Conservation (phyloP, 2,888 invertebrate genomes). For the Ichneumoninae sp. region DNA sequence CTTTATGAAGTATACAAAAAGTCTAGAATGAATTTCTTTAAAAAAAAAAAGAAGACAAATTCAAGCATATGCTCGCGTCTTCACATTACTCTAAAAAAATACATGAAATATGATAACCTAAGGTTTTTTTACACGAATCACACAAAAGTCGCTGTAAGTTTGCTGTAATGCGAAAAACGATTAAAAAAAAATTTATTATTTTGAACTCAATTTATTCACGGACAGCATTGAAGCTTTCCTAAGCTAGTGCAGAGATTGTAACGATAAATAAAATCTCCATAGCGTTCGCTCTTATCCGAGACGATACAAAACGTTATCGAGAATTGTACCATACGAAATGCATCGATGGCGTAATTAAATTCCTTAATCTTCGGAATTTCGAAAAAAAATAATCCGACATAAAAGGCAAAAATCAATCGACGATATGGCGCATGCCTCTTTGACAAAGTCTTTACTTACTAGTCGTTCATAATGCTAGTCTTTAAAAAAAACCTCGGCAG, state of each 20-base stretch:
- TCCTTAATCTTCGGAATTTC: not conserved
- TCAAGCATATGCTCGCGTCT: too few relatives aligned
- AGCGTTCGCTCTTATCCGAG: not conserved
- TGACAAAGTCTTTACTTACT: constrained; percentile 18
- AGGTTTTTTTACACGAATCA: not conserved
- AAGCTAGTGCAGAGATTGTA: not conserved
- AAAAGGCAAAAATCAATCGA: not conserved
- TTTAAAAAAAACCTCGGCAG: not conserved
- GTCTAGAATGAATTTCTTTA: not conserved
- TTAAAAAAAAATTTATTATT: not conserved
- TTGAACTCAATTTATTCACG: not conserved
- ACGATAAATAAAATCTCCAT: not conserved
- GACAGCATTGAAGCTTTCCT: not conserved
- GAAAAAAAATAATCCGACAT: not conserved
- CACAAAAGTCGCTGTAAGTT: not conserved
- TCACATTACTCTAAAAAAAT: not conserved
- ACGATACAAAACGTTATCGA: not conserved
- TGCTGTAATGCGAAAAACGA: not conserved
- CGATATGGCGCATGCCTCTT: not conserved
- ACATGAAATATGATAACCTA: not conserved
- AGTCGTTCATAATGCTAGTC: constrained; percentile 31
- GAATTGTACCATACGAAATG: not conserved
- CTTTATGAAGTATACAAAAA: not conserved
- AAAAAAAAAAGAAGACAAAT: too few relatives aligned
- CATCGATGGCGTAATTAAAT: not conserved